These are phyloP conservation scores for Hermetia illucens DNA, from an alignment of 1,140 invertebrate genomes.

Conservation along the genomic window DNA sequence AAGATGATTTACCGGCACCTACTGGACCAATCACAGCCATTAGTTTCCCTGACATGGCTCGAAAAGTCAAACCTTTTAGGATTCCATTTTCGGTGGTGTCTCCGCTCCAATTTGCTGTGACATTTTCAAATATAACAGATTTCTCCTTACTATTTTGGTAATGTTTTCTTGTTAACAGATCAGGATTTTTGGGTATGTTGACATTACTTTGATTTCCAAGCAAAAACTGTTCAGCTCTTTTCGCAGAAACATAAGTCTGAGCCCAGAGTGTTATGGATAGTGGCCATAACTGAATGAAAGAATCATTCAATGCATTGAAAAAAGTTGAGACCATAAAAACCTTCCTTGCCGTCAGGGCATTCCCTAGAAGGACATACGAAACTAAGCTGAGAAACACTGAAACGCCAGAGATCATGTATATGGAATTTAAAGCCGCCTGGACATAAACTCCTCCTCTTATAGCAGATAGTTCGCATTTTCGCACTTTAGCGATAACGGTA, in stretches of 20 bases:
- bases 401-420: constrained; percentile 56
- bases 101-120: constrained; percentile 37
- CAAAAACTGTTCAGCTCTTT: constrained; percentile 47
- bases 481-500: constrained; percentile 38
- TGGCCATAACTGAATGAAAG: constrained; percentile 59
- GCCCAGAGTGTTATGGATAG: constrained; percentile 42
- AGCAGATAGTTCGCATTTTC: constrained; percentile 47
- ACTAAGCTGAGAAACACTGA: constrained; percentile 65
- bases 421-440: constrained; percentile 21
- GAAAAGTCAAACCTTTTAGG: constrained; percentile 35
- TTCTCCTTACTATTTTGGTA: constrained; percentile 20
- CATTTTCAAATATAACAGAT: constrained; percentile 32
- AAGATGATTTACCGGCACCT: constrained; percentile 59
- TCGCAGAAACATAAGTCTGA: constrained; percentile 48
- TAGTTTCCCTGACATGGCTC: constrained; percentile 42
- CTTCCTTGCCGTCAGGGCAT: constrained; percentile 53
- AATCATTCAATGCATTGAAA: constrained; percentile 54
- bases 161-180: constrained; percentile 3
- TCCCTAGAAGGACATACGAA: constrained; percentile 52
- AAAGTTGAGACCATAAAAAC: constrained; percentile 61
- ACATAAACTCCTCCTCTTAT: constrained; percentile 34
- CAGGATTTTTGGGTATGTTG: constrained; percentile 3
- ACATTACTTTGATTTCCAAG: constrained; percentile 15
- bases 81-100: constrained; percentile 9
- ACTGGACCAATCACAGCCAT: constrained; percentile 54